Conservation (phyloP, 2,888 invertebrate genomes). For the Stenoptilia bipunctidactyla region DNA sequence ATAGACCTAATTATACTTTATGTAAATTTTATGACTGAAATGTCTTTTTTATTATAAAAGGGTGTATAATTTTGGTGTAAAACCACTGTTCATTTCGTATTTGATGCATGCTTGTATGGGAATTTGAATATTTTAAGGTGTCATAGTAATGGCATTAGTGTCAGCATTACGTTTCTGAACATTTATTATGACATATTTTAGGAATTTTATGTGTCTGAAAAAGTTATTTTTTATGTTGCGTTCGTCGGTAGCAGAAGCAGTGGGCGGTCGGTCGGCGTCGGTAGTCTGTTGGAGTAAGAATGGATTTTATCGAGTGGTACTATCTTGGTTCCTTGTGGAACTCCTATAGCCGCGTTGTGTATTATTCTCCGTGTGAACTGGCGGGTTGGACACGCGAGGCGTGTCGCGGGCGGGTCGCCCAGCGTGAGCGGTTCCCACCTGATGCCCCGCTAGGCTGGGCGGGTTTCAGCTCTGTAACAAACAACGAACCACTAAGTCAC, state of each 20-base stretch:
- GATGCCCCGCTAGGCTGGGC: not conserved
- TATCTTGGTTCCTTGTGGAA: too few relatives aligned
- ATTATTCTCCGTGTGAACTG: too few relatives aligned
- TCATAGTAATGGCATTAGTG: slow-evolving; percentile 39
- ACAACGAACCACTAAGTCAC: too few relatives aligned
- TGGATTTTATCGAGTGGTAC: too few relatives aligned
- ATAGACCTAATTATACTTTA: slow-evolving; percentile 61
- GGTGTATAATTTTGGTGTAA: slow-evolving; percentile 44
- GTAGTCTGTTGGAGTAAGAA: too few relatives aligned
- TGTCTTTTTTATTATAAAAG: slow-evolving; percentile 32
- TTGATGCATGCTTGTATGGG: slow-evolving; percentile 35
- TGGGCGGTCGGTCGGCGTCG: too few relatives aligned
- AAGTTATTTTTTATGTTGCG: slow-evolving; percentile 6
- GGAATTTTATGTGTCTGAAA: slow-evolving; percentile 16
- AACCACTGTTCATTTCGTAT: slow-evolving; percentile 23
- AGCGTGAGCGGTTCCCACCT: slow-evolving; percentile 25
- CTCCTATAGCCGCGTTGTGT: too few relatives aligned
- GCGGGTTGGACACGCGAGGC: too few relatives aligned
- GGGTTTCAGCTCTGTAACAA: too few relatives aligned
- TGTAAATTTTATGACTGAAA: slow-evolving; percentile 55
- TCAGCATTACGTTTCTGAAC: slow-evolving; percentile 30
- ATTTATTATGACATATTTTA: slow-evolving; percentile 19
- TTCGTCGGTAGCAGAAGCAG: not conserved
- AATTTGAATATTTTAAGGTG: slow-evolving; percentile 45
- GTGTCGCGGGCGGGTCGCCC: slow-evolving; percentile 32